phyloP scores from a whole-genome alignment of 2,888 invertebrate species.

The Brachyptera putata region DNA sequence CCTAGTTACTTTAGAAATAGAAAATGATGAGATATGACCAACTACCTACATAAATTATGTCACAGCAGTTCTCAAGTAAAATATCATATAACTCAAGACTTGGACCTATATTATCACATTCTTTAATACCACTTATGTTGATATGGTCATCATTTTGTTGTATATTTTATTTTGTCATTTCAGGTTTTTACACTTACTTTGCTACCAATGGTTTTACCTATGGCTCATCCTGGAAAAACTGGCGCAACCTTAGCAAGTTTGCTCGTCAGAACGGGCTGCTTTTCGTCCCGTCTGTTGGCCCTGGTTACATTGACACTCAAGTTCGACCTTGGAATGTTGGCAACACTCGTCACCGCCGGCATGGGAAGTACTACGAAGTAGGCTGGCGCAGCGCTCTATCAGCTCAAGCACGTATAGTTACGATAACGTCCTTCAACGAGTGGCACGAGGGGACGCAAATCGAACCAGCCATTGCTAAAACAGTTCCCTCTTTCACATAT shows the following conservation, averaged over 20 bases:
- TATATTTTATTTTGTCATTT: too few species aligned
- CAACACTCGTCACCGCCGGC: constrained; percentile 50
- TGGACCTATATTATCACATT: too few species aligned
- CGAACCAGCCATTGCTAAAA: constrained; percentile 56
- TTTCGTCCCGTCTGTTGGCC: constrained; percentile 66
- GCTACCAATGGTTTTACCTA: constrained; percentile 61
- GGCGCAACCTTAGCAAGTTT: constrained; percentile 47
- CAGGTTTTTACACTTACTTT: constrained; percentile 62
- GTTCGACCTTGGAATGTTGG: constrained; percentile 57
- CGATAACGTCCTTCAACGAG: constrained; percentile 68
- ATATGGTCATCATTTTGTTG: too few species aligned
- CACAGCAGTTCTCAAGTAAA: too few species aligned
- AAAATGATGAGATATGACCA: too few species aligned
- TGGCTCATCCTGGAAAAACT: constrained; percentile 60
- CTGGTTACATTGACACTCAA: constrained; percentile 64
- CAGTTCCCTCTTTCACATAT: constrained; percentile 46
- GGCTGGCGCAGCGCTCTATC: constrained; percentile 58
- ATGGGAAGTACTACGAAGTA: constrained; percentile 60
- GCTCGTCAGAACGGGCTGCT: constrained; percentile 55
- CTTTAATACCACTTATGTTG: too few species aligned
- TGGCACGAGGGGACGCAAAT: constrained; percentile 75
- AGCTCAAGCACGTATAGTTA: constrained; percentile 53
- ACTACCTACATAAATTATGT: too few species aligned
- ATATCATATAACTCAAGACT: too few species aligned
- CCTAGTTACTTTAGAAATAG: too few species aligned